Base-by-base conservation (phyloP, 2,888 invertebrate species). In the Desoria tigrina region DNA sequence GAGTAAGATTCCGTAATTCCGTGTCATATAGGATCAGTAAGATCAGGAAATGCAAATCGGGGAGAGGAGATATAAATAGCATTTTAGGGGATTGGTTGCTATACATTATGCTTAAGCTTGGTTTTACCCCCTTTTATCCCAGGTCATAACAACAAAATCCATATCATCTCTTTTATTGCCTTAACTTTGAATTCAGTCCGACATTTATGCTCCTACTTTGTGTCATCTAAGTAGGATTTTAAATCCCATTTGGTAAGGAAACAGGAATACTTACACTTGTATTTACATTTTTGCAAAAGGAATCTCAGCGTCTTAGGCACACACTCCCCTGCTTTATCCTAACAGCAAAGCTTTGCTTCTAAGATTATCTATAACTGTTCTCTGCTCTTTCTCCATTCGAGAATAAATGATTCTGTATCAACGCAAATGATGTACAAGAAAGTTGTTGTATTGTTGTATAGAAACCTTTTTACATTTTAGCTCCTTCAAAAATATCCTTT, bases 81-180 rank as follows among this genome's bases (percentile, higher is more conserved):
- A 32, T 32, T 32, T 32, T 32, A 32, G 32, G 11, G 32, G 32
- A 32, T 32, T 32, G 32, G 32, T 32, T 32, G 6, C 32, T 7
- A 11, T 11, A 32, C 32, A 32, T 32, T 11, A 4, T 18, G 24
- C 16, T 24, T 51, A 51, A 51, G 51, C 26, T 26, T 7, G 24
- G 51, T 26, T 45, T 45, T 21, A 45, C 45, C 45, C 16, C 45
- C 11, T 7, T 51, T 23, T 51, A 51, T 16, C 16, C 26, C 26
- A 24, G 51, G 51, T 51, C 51, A 51, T 51, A 51, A 51, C 51
- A 24, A 51, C 51, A 45, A 58, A 45, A 58, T 42, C 49, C 58
- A 45, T 58, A 58, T 58, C 58, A 49, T 58, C 45, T 58, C 49
- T 27, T 58, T 58, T 58, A 58, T 58, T 58, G 58, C 58, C 49